Percentiles rank a stretch among this genome's conserved stretches.
Conservation (phyloP, 35 echinoderm and acorn worm species). For the Stichopus chloronotus region DNA sequence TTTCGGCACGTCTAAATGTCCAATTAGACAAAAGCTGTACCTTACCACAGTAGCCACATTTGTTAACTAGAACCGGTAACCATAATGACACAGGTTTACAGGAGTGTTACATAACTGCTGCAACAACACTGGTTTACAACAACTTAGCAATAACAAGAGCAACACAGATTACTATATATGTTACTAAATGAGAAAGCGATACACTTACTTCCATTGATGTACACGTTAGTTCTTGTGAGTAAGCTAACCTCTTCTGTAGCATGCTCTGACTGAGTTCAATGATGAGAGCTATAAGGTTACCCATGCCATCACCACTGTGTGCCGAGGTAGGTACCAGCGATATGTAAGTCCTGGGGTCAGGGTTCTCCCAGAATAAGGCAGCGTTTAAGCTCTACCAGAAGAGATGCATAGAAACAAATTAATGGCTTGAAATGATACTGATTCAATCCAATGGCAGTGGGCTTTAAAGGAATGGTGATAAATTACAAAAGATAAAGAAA, state of each 20-base stretch:
- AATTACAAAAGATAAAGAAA: too few species aligned
- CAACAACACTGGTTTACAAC: too few species aligned
- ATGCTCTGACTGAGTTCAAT: slow-evolving; percentile 84
- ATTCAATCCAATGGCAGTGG: too few species aligned
- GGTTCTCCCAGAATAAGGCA: slow-evolving; percentile 93
- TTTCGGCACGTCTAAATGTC: too few species aligned
- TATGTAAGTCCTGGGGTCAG: slow-evolving; percentile 86
- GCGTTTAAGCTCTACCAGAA: slow-evolving; percentile 84
- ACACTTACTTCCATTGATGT: slow-evolving; percentile 83
- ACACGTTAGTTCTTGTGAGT: slow-evolving; percentile 83
- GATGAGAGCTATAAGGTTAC: slow-evolving; percentile 91
- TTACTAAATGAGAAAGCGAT: not conserved
- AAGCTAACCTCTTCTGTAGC: slow-evolving; percentile 90
- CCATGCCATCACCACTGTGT: slow-evolving; percentile 95
- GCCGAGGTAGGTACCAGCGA: slow-evolving; percentile 96
- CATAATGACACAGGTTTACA: too few species aligned
- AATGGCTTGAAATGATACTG: not conserved
- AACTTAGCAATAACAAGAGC: too few species aligned
- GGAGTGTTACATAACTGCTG: too few species aligned
- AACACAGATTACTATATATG: too few species aligned
- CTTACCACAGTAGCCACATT: too few species aligned
- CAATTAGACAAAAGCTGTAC: too few species aligned
- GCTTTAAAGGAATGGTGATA: not conserved
- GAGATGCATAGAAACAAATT: not conserved
- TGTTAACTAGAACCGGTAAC: too few species aligned